These are phyloP conservation scores for Podiceps cristatus DNA, from an alignment of 2,113 vertebrate species.

Conservation along the genomic window DNA sequence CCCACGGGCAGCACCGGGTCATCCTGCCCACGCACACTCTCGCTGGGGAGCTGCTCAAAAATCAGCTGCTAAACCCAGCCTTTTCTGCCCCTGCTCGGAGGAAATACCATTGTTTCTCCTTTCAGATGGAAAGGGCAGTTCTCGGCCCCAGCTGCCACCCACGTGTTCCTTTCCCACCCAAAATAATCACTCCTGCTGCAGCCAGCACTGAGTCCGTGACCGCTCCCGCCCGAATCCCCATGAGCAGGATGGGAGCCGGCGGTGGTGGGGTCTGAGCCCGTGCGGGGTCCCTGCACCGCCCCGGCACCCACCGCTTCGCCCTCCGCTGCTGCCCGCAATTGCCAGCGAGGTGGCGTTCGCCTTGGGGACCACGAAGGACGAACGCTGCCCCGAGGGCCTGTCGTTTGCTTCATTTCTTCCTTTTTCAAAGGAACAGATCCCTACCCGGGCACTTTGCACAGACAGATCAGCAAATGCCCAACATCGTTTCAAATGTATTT, in stretches of 20 bases:
- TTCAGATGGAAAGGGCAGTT: accelerated
- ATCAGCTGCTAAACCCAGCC: neutral
- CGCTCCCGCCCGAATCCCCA: accelerated
- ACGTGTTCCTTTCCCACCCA: neutral
- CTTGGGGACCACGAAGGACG: neutral
- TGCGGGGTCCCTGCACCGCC: accelerated
- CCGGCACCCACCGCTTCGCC: neutral
- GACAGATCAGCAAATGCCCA: neutral
- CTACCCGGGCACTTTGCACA: accelerated
- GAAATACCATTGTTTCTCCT: neutral
- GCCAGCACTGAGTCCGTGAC: accelerated
- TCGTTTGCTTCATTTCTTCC: neutral
- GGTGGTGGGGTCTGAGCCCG: accelerated
- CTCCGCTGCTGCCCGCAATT: accelerated
- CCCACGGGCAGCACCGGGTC: neutral
- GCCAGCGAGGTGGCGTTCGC: no score
- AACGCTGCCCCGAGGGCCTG: accelerated
- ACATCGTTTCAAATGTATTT: accelerated
- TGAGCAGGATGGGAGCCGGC: accelerated
- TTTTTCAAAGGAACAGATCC: neutral
- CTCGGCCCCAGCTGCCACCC: neutral
- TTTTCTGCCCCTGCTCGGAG: neutral
- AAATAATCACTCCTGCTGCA: neutral
- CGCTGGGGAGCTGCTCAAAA: accelerated
- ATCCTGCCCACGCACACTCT: accelerated